phyloP scores from a whole-genome alignment of 2,113 vertebrate species.

The Helogale parvula region DNA sequence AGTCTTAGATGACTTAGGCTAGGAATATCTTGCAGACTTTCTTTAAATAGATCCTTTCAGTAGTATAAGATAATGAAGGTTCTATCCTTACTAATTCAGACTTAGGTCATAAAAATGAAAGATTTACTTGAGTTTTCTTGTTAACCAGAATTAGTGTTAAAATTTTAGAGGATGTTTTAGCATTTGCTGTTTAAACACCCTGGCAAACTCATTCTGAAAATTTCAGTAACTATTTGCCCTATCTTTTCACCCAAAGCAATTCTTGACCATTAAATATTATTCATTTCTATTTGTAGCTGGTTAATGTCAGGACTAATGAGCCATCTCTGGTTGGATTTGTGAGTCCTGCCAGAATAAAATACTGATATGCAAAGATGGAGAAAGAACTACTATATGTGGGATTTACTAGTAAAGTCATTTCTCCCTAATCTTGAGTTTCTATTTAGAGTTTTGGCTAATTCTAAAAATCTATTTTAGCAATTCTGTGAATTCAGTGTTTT shows the following conservation, averaged over 20 bases:
- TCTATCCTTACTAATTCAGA: conserved; percentile 4
- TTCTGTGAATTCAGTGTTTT: not conserved
- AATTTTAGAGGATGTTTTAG: conserved; percentile 15
- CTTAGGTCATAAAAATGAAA: conserved; percentile 13
- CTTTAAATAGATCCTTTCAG: conserved; percentile 3
- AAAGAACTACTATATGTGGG: not conserved
- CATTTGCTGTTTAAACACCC: conserved; percentile 15
- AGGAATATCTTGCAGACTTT: not conserved
- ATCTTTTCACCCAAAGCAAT: not conserved
- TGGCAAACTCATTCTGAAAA: not conserved
- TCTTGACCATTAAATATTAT: not conserved
- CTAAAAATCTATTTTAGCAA: not conserved
- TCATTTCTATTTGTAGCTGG: not conserved
- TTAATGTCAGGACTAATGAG: not conserved
- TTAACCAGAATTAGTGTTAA: conserved; percentile 46
- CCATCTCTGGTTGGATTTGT: conserved; percentile 36
- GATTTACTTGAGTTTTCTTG: conserved; percentile 12
- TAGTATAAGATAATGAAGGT: not conserved
- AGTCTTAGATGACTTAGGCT: not conserved
- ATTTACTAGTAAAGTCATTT: conserved; percentile 23
- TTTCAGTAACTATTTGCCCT: not conserved
- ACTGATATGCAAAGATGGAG: not conserved
- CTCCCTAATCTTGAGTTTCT: not conserved
- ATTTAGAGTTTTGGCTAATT: conserved; percentile 11
- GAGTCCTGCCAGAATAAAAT: not conserved